Evolutionary conservation across 2,797 vertebrate species (phyloP).

Genomic region (Scolopax bukidnonensis): DNA sequence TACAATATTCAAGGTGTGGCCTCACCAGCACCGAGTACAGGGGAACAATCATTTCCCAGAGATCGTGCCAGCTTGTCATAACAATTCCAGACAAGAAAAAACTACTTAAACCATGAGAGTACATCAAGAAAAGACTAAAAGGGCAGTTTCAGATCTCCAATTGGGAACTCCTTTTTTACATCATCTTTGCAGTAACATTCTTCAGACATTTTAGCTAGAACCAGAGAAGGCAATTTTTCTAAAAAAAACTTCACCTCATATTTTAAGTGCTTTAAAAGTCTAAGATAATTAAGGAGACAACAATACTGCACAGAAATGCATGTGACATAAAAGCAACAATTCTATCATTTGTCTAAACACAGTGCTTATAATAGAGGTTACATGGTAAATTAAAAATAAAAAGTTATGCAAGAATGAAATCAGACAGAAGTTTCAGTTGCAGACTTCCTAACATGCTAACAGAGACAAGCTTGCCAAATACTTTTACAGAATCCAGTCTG

Average conservation of each 20-base stretch:
- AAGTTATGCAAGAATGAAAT: neutral
- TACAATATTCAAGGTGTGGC: neutral
- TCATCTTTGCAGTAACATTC: neutral
- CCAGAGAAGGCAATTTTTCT: neutral
- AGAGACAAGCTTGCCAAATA: conserved; percentile 17
- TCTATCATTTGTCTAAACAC: neutral
- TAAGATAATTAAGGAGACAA: neutral
- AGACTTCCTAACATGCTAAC: neutral
- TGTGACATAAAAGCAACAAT: neutral
- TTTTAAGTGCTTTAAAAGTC: neutral
- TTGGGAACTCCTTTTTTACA: neutral
- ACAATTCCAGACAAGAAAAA: neutral
- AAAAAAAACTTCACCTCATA: neutral
- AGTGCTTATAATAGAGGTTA: neutral
- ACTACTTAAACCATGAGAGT: neutral
- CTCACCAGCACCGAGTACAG: neutral
- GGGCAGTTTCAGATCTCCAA: neutral
- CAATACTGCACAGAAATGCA: neutral
- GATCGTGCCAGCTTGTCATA: neutral
- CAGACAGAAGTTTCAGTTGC: neutral
- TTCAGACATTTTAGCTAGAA: neutral
- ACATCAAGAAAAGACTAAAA: neutral
- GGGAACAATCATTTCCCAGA: neutral
- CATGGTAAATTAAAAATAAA: neutral
- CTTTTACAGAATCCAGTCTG: neutral